Base-by-base conservation (phyloP, 2,113 vertebrate genomes). In the Indicator maculatus region DNA sequence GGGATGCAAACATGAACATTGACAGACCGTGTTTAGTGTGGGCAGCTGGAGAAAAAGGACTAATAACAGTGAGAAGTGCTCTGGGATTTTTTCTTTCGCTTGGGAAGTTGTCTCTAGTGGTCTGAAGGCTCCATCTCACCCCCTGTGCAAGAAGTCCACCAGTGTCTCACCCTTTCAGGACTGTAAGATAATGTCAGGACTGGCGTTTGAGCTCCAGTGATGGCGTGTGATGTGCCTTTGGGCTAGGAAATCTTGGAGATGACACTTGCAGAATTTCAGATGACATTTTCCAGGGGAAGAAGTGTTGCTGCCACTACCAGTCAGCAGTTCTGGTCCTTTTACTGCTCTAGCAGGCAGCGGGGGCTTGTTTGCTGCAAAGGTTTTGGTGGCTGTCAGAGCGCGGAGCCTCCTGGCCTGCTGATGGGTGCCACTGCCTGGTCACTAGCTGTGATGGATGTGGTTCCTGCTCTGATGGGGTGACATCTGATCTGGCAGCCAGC, bases 291-390 rank as follows among this genome's bases (percentile, higher is more conserved):
- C 73, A 89, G 86, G 93, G 93, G 78, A 95, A 86, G 82, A 93
- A 95, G 76, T 88, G 91, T 92, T 8, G 33, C 95, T 96, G 96
- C 96, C 95, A 96, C 96, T 97, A 97, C 97, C 96, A 97, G 96
- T 96, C 93, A 95, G 66, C 63, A 83, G 30, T 96, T 96, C 96
- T 97, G 97, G 94, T 97, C 94, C 93, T 95, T 97, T 97, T 95
- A 90, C 93, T 93, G 86, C 95, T 95, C 80, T 80, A 60, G 33
- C 95, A 95, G 82, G 93, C 95, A 87, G 65, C 5, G 0, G 47
- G 77, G 88, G 80, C 80, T 96, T 84, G 82, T 94, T 94, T 93
- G 79, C 86, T 0, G 1, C 50, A 16, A 64, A 97, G 93, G 88
- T 93, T 97, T 96, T 0, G 11, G 94, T 92, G 84, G 80, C 95